Base-by-base conservation (phyloP, 2,888 invertebrate species). In the Morpho achilles region DNA sequence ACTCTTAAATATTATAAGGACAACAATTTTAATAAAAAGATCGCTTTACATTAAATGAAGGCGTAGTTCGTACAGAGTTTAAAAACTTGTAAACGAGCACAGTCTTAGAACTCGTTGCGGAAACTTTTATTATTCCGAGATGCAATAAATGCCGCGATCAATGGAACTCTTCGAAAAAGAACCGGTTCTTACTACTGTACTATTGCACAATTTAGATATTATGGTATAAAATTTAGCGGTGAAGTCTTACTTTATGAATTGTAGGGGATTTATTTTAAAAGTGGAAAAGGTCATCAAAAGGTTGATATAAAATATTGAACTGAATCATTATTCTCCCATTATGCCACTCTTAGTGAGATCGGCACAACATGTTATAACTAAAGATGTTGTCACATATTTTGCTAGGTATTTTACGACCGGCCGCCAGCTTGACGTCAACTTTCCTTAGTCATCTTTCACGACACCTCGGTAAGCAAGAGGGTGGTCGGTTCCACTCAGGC, bases 91-190 rank as follows among this genome's bases (percentile, higher is more conserved):
- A 82, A 80, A 80, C 83, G 80, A 82, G 82, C 58, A 56, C 77
- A 79, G 81, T 82, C 78, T 77, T 75, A 66, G 68, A 73, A 71
- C 69, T 77, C 74, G 68, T 69, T 73, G 72, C 73, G 73, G 79
- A 85, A 86, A 86, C 80, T 87, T 85, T 76, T 70, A 77, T 82
- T 77, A 78, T 83, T 79, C 79, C 75, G 72, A 74, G 77, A 76
- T 77, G 84, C 86, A 83, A 85, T 87, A 86, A 87, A 86, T 84
- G 85, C 79, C 72, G 75, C 80, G 83, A 84, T 83, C 80, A 80
- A 76, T 78, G 70, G 75, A 77, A 73, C 75, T 70, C 66, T 73
- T 72, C 75, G 73, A 74, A 75, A 75, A 80, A 75, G 77, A 75
- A 79, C 76, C 78, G 77, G 80, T 79, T 77, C 77, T 69, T 72